Base-by-base conservation (phyloP, 2,888 invertebrate species). In the Steinernema scapterisci region DNA sequence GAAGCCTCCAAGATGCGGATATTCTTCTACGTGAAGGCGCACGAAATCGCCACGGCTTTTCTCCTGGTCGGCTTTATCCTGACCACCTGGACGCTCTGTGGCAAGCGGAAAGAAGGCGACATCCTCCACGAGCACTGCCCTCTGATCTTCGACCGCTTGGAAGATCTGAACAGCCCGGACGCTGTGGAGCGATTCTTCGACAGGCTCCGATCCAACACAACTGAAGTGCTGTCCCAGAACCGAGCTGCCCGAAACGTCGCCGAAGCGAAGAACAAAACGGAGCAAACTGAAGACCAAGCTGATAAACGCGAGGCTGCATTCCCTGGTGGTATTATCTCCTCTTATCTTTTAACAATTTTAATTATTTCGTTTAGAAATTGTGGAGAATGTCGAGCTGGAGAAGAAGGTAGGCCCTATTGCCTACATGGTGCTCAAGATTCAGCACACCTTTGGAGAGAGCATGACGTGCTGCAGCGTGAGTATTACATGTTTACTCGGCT, bases 391-490 rank as follows among this genome's bases (percentile, higher is more conserved):
- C 5, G 38, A 38, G 9, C n/a, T 31, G 16, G 63, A 63, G 1
- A 31, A 3, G 16, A 63, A 27, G 2, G 31, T 25, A 5, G 63
- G 63, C 27, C 9, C 27, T 16, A 63, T 63, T 31, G 63, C 23
- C 3, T 63, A 63, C 63, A 19, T 63, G 11, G 31, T 63, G 11
- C 63, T 63, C 16, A 27, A 63, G 63, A 63, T 63, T n/a, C 63
- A 63, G 63, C 63, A 63, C 31, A 19, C 11, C 5, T 63, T 16
- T n/a, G 63, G 63, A 9, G 31, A 63, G 16, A 27, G 63, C 5
- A 9, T 63, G 16, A 63, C 63, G 1, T 63, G 63, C 19, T 63
- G 63, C n/a, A 31, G 31, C 31, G 63, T 63, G 25, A 63, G 63
- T 27, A 11, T 23, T 52, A 21, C 11, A n/a, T n/a, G n/a, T 44